phyloP scores from a whole-genome alignment of 2,113 vertebrate species.

The Rana temporaria region DNA sequence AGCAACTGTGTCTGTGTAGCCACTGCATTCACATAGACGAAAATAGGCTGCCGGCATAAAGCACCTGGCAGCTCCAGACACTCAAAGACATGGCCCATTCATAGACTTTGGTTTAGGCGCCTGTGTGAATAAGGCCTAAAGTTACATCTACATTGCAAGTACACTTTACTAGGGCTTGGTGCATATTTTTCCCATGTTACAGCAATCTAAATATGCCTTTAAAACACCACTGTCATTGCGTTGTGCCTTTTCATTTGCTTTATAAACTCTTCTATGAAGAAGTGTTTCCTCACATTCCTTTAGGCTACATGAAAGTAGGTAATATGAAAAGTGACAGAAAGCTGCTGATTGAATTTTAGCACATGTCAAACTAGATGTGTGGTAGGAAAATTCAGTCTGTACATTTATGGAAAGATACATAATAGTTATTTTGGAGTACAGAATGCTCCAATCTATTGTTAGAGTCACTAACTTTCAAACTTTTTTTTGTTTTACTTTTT shows the following conservation, averaged over 20 bases:
- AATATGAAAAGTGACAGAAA: conserved; percentile 21
- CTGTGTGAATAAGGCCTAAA: no score
- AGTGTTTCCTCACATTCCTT: conserved; percentile 7
- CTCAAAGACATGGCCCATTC: no score
- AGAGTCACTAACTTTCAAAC: no score
- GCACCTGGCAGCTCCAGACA: no score
- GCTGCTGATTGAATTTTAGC: conserved; percentile 46
- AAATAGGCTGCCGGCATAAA: no score
- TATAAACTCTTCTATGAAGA: not conserved
- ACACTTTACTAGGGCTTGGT: no score
- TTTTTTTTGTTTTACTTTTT: no score
- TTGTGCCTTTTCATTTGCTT: not conserved
- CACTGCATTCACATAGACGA: no score
- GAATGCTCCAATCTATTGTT: not conserved
- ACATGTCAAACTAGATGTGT: conserved; percentile 9
- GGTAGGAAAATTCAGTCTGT: not conserved
- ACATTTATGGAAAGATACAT: conserved; percentile 1
- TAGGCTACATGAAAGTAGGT: not conserved
- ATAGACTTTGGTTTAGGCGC: no score
- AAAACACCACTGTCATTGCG: not conserved
- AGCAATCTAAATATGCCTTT: not conserved
- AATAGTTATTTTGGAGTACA: not conserved
- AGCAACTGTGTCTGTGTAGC: no score
- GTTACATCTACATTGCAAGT: no score
- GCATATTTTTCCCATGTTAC: no score